Evolutionary conservation across 2,113 vertebrate species (phyloP).

Genomic region (Psilopogon haemacephalus): DNA sequence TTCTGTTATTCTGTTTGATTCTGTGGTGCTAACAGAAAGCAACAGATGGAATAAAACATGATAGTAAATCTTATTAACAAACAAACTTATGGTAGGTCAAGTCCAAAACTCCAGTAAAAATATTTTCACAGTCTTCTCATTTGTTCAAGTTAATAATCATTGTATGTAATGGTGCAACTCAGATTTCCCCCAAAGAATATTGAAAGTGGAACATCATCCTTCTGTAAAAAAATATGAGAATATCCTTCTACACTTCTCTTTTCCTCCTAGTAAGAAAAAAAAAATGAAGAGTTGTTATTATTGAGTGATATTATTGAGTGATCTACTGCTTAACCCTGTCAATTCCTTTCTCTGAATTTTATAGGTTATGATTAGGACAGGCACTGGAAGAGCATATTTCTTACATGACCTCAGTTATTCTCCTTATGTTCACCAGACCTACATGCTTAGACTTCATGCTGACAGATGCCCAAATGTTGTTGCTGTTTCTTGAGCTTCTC

Average conservation of each 20-base stretch:
- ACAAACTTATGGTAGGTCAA: background rate
- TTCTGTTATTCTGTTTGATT: too few species aligned
- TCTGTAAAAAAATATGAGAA: background rate
- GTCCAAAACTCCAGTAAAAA: background rate
- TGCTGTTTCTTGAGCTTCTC: background rate
- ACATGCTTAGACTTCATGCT: background rate
- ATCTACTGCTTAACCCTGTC: background rate
- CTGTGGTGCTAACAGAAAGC: background rate
- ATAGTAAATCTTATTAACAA: background rate
- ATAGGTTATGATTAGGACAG: background rate
- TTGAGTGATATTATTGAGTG: background rate
- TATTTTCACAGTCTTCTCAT: background rate
- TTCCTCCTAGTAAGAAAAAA: background rate
- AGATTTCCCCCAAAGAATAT: background rate
- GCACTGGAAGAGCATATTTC: background rate
- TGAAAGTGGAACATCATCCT: background rate
- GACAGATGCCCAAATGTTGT: background rate
- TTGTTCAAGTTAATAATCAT: background rate
- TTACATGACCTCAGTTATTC: background rate
- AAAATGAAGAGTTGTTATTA: background rate
- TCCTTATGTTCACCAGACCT: background rate
- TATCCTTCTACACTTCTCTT: background rate
- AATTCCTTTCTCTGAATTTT: background rate
- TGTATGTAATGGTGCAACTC: background rate
- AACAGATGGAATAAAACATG: background rate